Evolutionary conservation across 92 coral and sea anemone species (phyloP), one percentile per base, ranked within the genome.

Genomic region (Desmophyllum pertusum): DNA sequence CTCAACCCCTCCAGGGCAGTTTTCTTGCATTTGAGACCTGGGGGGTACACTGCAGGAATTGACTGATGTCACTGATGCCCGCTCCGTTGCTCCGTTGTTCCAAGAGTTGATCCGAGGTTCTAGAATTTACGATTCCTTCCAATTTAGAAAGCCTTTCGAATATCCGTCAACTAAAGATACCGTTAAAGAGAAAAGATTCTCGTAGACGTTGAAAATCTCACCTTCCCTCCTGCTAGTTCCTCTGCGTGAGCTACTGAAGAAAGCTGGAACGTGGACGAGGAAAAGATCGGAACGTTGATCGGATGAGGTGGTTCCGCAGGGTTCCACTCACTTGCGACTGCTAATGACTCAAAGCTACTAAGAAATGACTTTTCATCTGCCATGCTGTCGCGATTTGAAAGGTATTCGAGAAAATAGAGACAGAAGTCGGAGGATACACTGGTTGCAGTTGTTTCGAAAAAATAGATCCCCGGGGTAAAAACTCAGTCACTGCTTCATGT

Each of bases 201-300:
- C 14, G 15, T 40, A 35, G 17, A 51, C 23, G 2, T 46, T 33
- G 25, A 17, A 33, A 9, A 15, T 18, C 81, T 57, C 42, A 90
- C 97, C 92, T 90, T 83, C n/a, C 97, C 94, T 42, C 57, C 74
- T 25, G 82, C 81, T 43, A 93, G 21, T 40, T 71, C 72, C 23
- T 83, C 89, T 36, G 79, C 97, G 41, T 91, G 91, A 68, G 80
- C 91, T 18, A 91, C 91, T 1, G 94, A 80, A 2, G 80, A 65
- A 72, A 86, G 37, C 67, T 59, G 69, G 83, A 90, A 93, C 11
- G 94, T 91, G 13, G 97, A 90, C 6, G 92, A 88, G 38, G 97
- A 81, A 43, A 80, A 88, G 82, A 93, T 93, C 1, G 97, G 97
- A 25, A 91, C 89, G 41, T 81, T 77, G 17, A 93, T 76, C 11